These are phyloP conservation scores for Pseudomyrmex flavicornis DNA, from an alignment of 1,140 invertebrate genomes.

Conservation along the genomic window DNA sequence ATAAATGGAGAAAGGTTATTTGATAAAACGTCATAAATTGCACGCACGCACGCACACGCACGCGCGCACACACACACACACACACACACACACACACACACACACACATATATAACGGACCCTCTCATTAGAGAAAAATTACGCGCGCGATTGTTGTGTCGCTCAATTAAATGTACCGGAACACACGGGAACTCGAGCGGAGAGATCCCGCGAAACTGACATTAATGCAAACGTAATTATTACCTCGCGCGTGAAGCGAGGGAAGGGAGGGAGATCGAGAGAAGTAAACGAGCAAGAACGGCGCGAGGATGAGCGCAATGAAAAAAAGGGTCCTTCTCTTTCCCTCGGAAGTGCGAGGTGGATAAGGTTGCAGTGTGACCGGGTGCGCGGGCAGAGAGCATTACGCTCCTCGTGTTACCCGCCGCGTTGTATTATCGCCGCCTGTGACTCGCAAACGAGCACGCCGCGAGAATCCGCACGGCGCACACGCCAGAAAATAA, in stretches of 20 bases:
- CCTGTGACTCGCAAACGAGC: constrained; percentile 54
- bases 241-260: neutral
- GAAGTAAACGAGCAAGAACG: neutral
- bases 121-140: no score
- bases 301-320: constrained; percentile 28
- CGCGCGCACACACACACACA: neutral
- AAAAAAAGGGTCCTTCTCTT: constrained; percentile 44
- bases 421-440: constrained; percentile 48
- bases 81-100: no score
- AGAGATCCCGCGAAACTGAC: constrained; percentile 10
- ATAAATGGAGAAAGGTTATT: neutral
- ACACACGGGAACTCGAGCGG: neutral
- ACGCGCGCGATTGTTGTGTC: constrained; percentile 34
- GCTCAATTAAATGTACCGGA: constrained; percentile 39
- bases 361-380: constrained; percentile 68
- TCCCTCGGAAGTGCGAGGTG: constrained; percentile 44
- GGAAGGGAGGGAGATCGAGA: neutral
- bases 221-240: constrained; percentile 59
- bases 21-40: neutral
- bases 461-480: constrained; percentile 30
- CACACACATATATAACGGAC: no score
- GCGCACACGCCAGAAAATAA: constrained; percentile 49
- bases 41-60: neutral
- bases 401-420: constrained; percentile 74
- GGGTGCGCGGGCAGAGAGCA: constrained; percentile 54